Evolutionary conservation across 2,113 vertebrate species (phyloP).

Genomic region (Casuarius casuarius): DNA sequence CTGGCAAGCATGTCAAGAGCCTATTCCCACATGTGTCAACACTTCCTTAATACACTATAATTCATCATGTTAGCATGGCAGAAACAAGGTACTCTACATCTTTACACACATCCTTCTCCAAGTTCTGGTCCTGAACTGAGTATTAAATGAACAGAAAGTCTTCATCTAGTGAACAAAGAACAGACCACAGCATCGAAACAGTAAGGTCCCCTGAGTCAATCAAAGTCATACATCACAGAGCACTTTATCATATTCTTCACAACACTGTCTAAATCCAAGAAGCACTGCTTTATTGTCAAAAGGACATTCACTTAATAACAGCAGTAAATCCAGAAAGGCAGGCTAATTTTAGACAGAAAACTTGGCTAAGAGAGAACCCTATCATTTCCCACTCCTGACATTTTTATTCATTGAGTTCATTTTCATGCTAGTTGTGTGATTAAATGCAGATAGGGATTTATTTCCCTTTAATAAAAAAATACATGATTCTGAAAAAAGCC

Average conservation of each 20-base stretch:
- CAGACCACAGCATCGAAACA: conserved; percentile 68
- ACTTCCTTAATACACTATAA: conserved; percentile 81
- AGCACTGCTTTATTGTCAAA: conserved; percentile 72
- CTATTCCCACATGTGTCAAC: conserved; percentile 80
- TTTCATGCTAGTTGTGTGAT: conserved; percentile 77
- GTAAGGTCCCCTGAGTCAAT: conserved; percentile 68
- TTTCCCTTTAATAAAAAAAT: conserved; percentile 77
- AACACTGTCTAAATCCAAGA: conserved; percentile 71
- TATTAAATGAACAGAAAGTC: conserved; percentile 65
- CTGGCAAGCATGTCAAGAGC: conserved; percentile 76
- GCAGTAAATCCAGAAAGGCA: conserved; percentile 78
- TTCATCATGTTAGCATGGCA: conserved; percentile 79
- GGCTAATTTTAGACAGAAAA: conserved; percentile 77
- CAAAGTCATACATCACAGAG: conserved; percentile 73
- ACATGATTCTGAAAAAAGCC: conserved; percentile 61
- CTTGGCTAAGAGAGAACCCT: conserved; percentile 70
- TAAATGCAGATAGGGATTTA: conserved; percentile 79
- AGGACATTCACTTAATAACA: conserved; percentile 73
- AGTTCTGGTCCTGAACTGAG: conserved; percentile 69
- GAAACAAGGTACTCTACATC: conserved; percentile 76
- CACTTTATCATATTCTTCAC: conserved; percentile 68
- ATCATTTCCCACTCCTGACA: conserved; percentile 78
- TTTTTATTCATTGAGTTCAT: conserved; percentile 81
- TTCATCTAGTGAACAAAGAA: conserved; percentile 74
- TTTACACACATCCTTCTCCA: conserved; percentile 68